Evolutionary conservation across 2,113 vertebrate species (phyloP).

Genomic region (Loxodonta africana): DNA sequence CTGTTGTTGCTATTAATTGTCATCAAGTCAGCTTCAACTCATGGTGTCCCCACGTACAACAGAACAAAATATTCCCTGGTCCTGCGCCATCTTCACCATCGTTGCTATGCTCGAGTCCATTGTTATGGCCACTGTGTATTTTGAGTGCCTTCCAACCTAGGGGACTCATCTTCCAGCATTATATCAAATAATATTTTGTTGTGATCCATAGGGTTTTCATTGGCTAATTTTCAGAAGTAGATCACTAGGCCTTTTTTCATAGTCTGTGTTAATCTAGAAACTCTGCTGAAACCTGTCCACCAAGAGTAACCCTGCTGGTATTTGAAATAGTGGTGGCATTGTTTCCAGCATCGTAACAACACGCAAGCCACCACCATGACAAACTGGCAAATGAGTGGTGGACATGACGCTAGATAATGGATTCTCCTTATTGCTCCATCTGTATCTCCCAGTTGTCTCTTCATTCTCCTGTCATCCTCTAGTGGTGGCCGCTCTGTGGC

Average conservation of each 20-base stretch:
- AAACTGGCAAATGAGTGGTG: background rate
- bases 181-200: background rate
- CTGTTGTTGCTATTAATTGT: background rate
- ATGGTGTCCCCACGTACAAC: background rate
- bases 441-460: background rate
- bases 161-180: background rate
- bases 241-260: background rate
- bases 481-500: rapidly evolving
- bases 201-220: background rate
- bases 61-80: background rate
- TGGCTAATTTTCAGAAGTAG: background rate
- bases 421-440: background rate
- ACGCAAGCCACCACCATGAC: background rate
- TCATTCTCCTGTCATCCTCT: too few relatives aligned
- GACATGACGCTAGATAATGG: background rate
- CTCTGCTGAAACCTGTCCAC: background rate
- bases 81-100: background rate
- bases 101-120: background rate
- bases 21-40: background rate
- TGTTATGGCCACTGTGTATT: background rate
- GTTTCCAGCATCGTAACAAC: background rate
- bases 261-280: background rate
- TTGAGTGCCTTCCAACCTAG: background rate
- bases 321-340: background rate
- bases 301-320: background rate